Conservation (phyloP, 1,140 invertebrate genomes). For the Chlorops oryzae region DNA sequence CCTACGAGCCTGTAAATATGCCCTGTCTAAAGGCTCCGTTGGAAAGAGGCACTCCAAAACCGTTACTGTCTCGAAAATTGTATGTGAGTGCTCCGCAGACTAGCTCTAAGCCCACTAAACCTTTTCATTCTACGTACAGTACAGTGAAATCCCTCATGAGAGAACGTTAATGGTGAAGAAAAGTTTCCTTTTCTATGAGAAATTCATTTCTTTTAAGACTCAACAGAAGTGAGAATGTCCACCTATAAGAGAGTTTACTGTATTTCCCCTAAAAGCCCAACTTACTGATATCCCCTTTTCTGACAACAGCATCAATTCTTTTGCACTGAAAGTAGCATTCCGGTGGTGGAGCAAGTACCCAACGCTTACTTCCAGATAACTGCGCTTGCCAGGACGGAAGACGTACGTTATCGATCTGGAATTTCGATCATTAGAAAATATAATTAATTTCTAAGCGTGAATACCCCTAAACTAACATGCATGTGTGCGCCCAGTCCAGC, state of each 20-base stretch:
- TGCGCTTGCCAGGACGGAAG: constrained; percentile 94
- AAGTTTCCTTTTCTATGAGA: not conserved
- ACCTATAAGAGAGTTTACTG: too few species aligned
- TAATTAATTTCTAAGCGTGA: too few species aligned
- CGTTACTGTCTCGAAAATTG: too few species aligned
- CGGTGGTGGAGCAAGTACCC: constrained; percentile 79
- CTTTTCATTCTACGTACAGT: too few species aligned
- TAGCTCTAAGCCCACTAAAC: too few species aligned
- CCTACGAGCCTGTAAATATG: too few species aligned
- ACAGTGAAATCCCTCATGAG: too few species aligned
- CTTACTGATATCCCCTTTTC: constrained; percentile 85
- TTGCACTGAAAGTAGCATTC: constrained; percentile 78
- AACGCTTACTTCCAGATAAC: constrained; percentile 75
- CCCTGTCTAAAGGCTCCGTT: too few species aligned
- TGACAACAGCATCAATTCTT: constrained; percentile 63
- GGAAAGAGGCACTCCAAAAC: too few species aligned
- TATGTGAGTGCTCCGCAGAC: too few species aligned
- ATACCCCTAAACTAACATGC: constrained; percentile 63
- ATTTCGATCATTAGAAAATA: constrained; percentile 1
- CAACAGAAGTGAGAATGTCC: not conserved
- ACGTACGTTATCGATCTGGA: constrained; percentile 82
- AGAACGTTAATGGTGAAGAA: too few species aligned
- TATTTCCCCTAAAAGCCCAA: not conserved
- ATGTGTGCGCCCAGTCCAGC: constrained; percentile 87
- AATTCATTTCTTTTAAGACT: not conserved